These are phyloP conservation scores for Drosophila parabipectinata DNA, from an alignment of 1,140 invertebrate species.

Conservation along the genomic window DNA sequence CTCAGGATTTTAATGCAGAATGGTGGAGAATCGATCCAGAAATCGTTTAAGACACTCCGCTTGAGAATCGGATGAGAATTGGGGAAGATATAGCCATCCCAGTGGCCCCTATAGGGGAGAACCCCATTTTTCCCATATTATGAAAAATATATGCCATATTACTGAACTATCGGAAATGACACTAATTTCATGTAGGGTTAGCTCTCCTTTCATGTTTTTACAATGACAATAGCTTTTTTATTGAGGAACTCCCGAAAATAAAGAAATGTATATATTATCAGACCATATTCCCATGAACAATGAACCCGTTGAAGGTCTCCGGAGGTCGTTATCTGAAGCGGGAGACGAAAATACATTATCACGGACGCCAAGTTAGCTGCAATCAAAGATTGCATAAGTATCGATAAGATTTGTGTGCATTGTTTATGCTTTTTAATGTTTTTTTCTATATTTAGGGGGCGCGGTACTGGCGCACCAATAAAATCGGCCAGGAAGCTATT, in stretches of 20 bases:
- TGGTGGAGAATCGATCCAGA: too few relatives aligned
- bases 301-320: neutral
- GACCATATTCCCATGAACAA: neutral
- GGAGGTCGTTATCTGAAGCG: conserved; percentile 3
- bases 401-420: conserved; percentile 30
- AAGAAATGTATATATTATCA: conserved; percentile 11
- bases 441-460: neutral
- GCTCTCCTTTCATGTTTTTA: too few relatives aligned
- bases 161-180: too few relatives aligned
- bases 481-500: conserved; percentile 17
- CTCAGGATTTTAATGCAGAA: too few relatives aligned
- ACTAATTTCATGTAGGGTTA: too few relatives aligned
- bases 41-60: too few relatives aligned
- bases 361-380: neutral
- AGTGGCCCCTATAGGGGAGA: too few relatives aligned
- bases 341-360: conserved; percentile 21
- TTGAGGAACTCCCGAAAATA: neutral
- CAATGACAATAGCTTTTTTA: neutral
- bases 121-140: too few relatives aligned
- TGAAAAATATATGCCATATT: too few relatives aligned
- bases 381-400: conserved; percentile 9
- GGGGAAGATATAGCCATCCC: too few relatives aligned
- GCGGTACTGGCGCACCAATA: neutral
- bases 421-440: conserved; percentile 6
- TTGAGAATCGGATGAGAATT: too few relatives aligned